A percentile compares a stretch with the other conserved stretches of the same genome.
Evolutionary conservation across 2,888 invertebrate genomes (phyloP).

Genomic region (Marasmarcha lunaedactyla): DNA sequence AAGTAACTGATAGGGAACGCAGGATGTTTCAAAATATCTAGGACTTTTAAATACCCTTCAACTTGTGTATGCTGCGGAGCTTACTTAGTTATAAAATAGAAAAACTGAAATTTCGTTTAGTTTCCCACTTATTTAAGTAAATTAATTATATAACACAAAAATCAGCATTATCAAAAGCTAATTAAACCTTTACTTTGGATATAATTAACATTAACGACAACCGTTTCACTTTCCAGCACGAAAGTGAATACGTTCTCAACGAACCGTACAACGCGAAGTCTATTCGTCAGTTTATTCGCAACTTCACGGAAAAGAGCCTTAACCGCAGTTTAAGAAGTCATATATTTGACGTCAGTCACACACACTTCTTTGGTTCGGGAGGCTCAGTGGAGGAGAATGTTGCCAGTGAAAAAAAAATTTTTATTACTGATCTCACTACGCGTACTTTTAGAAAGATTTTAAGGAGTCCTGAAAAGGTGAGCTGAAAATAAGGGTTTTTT

Average conservation of each 20-base stretch:
- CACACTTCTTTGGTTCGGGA: slow-evolving; percentile 48
- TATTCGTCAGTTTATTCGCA: slow-evolving; percentile 63
- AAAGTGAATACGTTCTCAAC: slow-evolving; percentile 74
- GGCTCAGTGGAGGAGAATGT: slow-evolving; percentile 20
- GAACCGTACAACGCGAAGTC: slow-evolving; percentile 59
- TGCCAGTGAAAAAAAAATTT: slow-evolving; percentile 14
- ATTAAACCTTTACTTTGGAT: too few species aligned
- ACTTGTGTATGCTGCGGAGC: too few species aligned
- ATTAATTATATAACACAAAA: too few species aligned
- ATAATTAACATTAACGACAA: too few species aligned
- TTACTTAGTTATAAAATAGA: too few species aligned
- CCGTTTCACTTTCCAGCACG: slow-evolving; percentile 59
- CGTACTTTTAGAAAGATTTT: slow-evolving; percentile 73
- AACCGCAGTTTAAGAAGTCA: slow-evolving; percentile 48
- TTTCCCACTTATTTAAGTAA: too few species aligned
- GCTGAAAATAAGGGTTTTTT: too few species aligned
- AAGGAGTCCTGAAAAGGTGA: slow-evolving; percentile 72
- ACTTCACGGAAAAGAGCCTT: slow-evolving; percentile 52
- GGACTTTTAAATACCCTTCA: too few species aligned
- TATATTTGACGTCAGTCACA: slow-evolving; percentile 40
- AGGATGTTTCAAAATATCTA: too few species aligned
- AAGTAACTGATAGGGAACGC: too few species aligned
- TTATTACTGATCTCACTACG: slow-evolving; percentile 74
- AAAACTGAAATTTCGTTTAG: too few species aligned
- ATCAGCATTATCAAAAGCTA: too few species aligned